Evolutionary conservation across 1,140 invertebrate species (phyloP).

Genomic region (Cherax destructor): DNA sequence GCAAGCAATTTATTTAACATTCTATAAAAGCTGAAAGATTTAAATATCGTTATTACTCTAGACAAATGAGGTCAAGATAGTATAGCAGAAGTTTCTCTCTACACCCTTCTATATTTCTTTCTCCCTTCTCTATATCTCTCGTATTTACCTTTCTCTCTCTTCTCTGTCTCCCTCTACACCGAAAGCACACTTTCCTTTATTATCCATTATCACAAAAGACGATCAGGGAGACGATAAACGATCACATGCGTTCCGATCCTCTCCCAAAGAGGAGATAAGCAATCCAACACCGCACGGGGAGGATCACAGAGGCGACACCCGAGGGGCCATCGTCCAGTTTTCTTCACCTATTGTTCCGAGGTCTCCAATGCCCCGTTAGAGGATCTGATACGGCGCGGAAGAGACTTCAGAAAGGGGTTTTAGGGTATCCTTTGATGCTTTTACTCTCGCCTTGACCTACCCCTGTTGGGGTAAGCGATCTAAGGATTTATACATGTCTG

Average conservation of each 20-base stretch:
- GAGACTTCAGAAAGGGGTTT: constrained; percentile 9
- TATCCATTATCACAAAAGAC: not conserved
- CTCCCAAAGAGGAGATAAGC: not conserved
- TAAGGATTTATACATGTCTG: not conserved
- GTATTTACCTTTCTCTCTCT: too few species aligned
- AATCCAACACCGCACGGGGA: constrained; percentile 29
- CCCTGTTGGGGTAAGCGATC: not conserved
- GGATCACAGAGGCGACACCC: not conserved
- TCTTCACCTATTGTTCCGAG: constrained; percentile 39
- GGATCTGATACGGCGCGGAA: constrained; percentile 24
- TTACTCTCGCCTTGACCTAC: constrained; percentile 26
- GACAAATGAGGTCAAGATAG: too few species aligned
- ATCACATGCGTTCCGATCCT: constrained; percentile 11
- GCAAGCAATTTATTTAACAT: too few species aligned
- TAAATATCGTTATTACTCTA: too few species aligned
- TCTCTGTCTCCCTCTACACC: too few species aligned
- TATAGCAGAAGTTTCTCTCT: too few species aligned
- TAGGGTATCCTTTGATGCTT: constrained; percentile 27
- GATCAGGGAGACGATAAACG: not conserved
- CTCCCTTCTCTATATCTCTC: too few species aligned
- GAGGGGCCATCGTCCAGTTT: constrained; percentile 7
- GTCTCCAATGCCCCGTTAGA: constrained; percentile 37
- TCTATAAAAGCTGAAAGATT: too few species aligned
- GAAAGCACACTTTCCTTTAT: not conserved
- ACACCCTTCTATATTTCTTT: too few species aligned